Base-by-base conservation (phyloP, 92 coral and sea anemone genomes). In the Phenganax subtilis region DNA sequence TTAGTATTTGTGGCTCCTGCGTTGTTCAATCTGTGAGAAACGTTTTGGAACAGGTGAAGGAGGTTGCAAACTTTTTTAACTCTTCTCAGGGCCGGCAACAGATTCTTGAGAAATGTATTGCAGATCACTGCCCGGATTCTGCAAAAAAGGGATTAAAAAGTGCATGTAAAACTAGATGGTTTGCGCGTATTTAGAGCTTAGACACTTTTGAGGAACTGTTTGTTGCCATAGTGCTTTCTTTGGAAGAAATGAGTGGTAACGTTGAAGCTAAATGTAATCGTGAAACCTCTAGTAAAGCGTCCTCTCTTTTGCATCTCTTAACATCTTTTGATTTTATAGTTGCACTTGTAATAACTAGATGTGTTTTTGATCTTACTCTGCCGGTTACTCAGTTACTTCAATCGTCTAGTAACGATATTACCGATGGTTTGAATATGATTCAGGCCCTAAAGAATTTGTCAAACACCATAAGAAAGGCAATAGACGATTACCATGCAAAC, bases 311-410 rank as follows among this genome's bases (percentile, higher is more conserved):
- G 25, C 51, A 73, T 51, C 59, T 51, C 51, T 10, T 73, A 10
- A 73, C 77, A 10, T 51, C 27, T 29, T 73, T 73, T 73, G 77
- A 73, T 54, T 73, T 73, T 73, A 73, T 73, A 5, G 77, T 73
- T 73, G 57, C 25, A 11, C 30, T 73, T n/a, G 77, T 73, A 29
- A 71, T 71, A 51, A 73, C 77, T 6, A 73, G 58, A 73, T 73
- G 59, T 54, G 57, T 73, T 47, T 73, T 73, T 73, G 77, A 73
- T 52, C 51, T 73, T 9, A 73, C 77, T 7, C 65, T 59, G n/a
- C 65, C 65, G 3, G 65, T 59, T 59, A 59, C 77, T 51, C 3
- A 71, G 55, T 71, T 71, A 55, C 75, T 71, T 71, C 54, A 71
- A 71, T 71, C 75, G 3, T 10, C 25, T 51, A 30, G 54, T 55